phyloP scores from a whole-genome alignment of 2,113 vertebrate genomes.

The Mugil cephalus region DNA sequence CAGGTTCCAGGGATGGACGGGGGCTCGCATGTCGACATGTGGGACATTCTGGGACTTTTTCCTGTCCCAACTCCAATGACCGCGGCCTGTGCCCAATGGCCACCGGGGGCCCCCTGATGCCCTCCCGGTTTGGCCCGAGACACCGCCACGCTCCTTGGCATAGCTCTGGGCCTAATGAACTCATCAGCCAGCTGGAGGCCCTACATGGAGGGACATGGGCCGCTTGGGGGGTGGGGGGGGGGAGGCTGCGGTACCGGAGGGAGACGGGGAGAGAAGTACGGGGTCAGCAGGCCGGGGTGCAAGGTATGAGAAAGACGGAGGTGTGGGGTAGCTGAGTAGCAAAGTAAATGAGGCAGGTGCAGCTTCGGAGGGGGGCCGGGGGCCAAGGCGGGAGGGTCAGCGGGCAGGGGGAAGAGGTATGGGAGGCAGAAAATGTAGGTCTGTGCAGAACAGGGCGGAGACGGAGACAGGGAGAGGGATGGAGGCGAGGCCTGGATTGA shows the following conservation, averaged over 20 bases:
- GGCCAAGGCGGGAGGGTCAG: constrained; percentile 58
- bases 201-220: constrained; percentile 68
- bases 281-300: constrained; percentile 25
- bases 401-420: constrained; percentile 32
- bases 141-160: constrained; percentile 78
- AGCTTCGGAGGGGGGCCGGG: constrained; percentile 38
- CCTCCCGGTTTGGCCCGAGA: constrained; percentile 72
- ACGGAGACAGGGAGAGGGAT: constrained; percentile 3
- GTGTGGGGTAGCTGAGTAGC: constrained; percentile 38
- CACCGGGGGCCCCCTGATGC: constrained; percentile 74
- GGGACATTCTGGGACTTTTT: constrained; percentile 71
- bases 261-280: constrained; percentile 17
- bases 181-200: constrained; percentile 86
- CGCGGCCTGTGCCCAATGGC: constrained; percentile 70
- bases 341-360: constrained; percentile 70
- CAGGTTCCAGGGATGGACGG: constrained; percentile 60
- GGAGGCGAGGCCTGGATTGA: constrained; percentile 19
- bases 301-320: constrained; percentile 47
- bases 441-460: constrained; percentile 29
- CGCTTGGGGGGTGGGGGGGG: too few relatives aligned
- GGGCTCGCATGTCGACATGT: constrained; percentile 65
- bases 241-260: constrained; percentile 38
- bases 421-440: constrained; percentile 31
- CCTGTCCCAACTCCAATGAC: constrained; percentile 75
- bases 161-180: constrained; percentile 83